Evolutionary conservation across 2,888 invertebrate genomes (phyloP), one percentile per base, ranked within the genome.

Genomic region (Zhuqinia jingwanae): DNA sequence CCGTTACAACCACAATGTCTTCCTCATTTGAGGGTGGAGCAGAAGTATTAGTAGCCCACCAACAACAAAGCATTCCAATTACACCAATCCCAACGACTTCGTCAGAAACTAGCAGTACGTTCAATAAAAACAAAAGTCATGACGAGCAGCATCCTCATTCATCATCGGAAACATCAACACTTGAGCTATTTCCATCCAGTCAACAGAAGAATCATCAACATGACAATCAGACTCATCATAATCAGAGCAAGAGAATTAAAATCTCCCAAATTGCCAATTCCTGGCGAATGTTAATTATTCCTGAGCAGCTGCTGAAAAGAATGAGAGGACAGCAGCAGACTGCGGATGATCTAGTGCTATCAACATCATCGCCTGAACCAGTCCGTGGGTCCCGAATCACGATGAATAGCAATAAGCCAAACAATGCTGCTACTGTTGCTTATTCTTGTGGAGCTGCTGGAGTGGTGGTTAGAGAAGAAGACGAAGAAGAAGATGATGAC

Each of bases 271-370:
- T 36, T 25, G 36, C 45, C 1, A 70, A 36, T 22, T 45, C 45
- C 13, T 78, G 78, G 70, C 36, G 77, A 73, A 85, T 53, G 85
- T 42, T 85, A 42, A 85, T 85, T 85, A 82, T 82, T 82, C 85
- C 85, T 25, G 85, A 78, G 20, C 47, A 70, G 42, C 70, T 70
- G 20, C 47, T 70, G 8, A 70, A 70, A 47, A 45, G 70, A 70
- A 45, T 42, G 42, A 65, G 36, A 42, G 56, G 58, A 60, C 58
- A 60, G n/a, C 58, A 56, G 22, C 50, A 50, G 50, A n/a, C 53
- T 17, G 20, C 17, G 53, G 20, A 20, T 17, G 53, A 53, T 17
- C 53, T 13, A 20, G 15, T 53, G 15, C 20, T 20, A 13, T 53
- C 53, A 1, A 20, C 53, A 17, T 17, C 17, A 53, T n/a, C n/a